Evolutionary conservation across 37 sponge, comb jelly and placozoan genomes (phyloP).

Genomic region (Diacarnus erythraeanus): DNA sequence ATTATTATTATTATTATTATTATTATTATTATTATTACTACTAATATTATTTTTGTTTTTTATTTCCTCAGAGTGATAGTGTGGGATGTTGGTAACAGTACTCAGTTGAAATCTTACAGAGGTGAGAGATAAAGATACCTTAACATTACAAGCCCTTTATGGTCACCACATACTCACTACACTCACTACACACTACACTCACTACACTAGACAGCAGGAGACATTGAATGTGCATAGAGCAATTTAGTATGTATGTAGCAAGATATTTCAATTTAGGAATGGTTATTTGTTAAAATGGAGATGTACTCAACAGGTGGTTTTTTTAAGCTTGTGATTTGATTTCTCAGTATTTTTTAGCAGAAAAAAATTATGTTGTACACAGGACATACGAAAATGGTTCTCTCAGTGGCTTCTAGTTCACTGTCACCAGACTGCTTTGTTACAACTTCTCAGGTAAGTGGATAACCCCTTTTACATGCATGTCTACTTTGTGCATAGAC

Average conservation of each 20-base stretch:
- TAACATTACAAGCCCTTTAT: too few species aligned
- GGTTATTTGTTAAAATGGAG: too few species aligned
- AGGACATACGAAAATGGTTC: conserved; percentile 35
- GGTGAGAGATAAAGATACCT: conserved; percentile 8
- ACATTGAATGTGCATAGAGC: too few species aligned
- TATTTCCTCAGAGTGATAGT: conserved; percentile 21
- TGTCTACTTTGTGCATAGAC: not conserved
- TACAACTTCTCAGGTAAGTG: conserved; percentile 41
- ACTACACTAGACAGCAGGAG: too few species aligned
- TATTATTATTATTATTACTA: not conserved
- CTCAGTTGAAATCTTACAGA: conserved; percentile 8
- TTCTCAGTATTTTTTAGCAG: too few species aligned
- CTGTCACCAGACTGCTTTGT: conserved; percentile 9
- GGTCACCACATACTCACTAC: too few species aligned
- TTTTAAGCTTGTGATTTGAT: too few species aligned
- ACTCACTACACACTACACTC: too few species aligned
- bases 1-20: not conserved
- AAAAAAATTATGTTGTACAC: not conserved
- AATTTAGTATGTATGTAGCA: too few species aligned
- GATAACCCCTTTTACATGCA: too few species aligned
- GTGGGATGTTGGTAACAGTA: conserved; percentile 5
- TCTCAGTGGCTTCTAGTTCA: conserved; percentile 30
- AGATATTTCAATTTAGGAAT: too few species aligned
- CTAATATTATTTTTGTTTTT: not conserved
- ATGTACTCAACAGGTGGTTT: too few species aligned